Evolutionary conservation across 2,888 invertebrate species (phyloP).

Genomic region (Caenorhabditis parvicauda): DNA sequence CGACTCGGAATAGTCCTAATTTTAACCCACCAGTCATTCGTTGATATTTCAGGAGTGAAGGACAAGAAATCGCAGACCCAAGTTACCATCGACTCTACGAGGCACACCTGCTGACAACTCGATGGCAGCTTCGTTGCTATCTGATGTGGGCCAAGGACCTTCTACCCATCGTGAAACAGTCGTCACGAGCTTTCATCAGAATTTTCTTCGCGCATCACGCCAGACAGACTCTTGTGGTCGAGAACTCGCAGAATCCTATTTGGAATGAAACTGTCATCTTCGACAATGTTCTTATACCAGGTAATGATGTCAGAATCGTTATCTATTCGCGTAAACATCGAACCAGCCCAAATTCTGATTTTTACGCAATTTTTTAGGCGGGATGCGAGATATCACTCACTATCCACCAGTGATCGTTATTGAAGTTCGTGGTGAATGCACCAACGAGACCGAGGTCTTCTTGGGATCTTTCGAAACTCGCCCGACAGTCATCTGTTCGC

Average conservation of each 20-base stretch:
- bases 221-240: slow-evolving; percentile 45
- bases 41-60: slow-evolving; percentile 6
- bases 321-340: background rate
- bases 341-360: slow-evolving; percentile 30
- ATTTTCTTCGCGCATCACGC: slow-evolving; percentile 45
- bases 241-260: slow-evolving; percentile 54
- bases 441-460: slow-evolving; percentile 40
- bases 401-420: slow-evolving; percentile 51
- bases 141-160: slow-evolving; percentile 48
- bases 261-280: slow-evolving; percentile 59
- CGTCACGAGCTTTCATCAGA: slow-evolving; percentile 47
- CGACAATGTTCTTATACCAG: slow-evolving; percentile 18
- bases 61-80: background rate
- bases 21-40: slow-evolving; percentile 1
- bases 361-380: no score
- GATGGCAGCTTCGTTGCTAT: slow-evolving; percentile 43
- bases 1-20: background rate
- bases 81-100: slow-evolving; percentile 46
- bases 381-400: slow-evolving; percentile 29
- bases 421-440: slow-evolving; percentile 50
- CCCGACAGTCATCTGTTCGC: slow-evolving; percentile 39
- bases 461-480: slow-evolving; percentile 46
- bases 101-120: slow-evolving; percentile 33
- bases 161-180: slow-evolving; percentile 39
- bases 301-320: background rate